Percentiles rank a stretch among this genome's conserved stretches.
These are phyloP conservation scores for Notechis scutatus DNA, from an alignment of 2,113 vertebrate species.

Conservation along the genomic window DNA sequence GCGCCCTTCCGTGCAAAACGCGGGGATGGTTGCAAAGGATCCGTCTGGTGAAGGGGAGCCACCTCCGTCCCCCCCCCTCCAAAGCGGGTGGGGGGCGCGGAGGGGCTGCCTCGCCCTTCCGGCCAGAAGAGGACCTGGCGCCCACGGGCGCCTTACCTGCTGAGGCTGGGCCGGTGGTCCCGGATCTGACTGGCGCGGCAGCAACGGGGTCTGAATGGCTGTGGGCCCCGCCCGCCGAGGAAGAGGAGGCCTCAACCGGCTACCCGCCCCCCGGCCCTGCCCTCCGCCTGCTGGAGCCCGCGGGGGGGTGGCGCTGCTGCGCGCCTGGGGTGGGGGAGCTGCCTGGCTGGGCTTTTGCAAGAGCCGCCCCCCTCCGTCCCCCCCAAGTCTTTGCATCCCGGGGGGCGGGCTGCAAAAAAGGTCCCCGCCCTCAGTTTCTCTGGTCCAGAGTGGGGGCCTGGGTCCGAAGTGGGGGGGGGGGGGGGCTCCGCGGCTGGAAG, in stretches of 20 bases:
- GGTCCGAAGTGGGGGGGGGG: no score
- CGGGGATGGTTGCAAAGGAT: neutral
- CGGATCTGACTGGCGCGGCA: neutral
- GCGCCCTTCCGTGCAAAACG: neutral
- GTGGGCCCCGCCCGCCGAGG: neutral
- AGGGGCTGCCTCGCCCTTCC: neutral
- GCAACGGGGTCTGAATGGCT: neutral
- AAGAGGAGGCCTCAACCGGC: neutral
- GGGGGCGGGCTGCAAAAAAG: no score
- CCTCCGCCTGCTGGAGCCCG: neutral
- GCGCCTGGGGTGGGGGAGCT: neutral
- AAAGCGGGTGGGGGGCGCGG: neutral
- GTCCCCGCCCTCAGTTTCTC: no score
- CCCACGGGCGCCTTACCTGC: neutral
- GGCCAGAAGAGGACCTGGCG: neutral
- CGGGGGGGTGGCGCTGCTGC: neutral
- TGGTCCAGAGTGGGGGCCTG: no score
- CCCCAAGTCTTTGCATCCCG: no score
- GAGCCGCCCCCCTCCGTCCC: no score
- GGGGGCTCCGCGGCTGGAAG: no score
- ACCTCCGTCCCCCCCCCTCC: neutral
- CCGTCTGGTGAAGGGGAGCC: neutral
- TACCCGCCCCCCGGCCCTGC: neutral
- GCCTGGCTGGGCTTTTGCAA: neutral
- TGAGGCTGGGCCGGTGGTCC: neutral